These are phyloP conservation scores for Resseliella maxima DNA, from an alignment of 2,888 invertebrate genomes.

Conservation along the genomic window DNA sequence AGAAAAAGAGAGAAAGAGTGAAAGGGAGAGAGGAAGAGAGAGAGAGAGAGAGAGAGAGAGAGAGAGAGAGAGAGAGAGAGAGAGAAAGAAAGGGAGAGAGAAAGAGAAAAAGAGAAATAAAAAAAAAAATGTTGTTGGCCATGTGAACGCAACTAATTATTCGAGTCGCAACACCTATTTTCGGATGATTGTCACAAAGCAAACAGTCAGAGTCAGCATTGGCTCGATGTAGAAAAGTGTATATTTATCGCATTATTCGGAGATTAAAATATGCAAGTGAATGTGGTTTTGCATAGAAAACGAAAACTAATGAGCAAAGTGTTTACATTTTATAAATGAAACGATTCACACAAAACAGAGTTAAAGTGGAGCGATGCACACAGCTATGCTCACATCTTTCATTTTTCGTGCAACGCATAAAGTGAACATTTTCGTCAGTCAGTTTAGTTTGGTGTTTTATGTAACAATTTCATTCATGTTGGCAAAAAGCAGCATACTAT, in stretches of 20 bases:
- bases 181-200: constrained; percentile 3
- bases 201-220: not conserved
- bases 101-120: not conserved
- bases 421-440: too few species aligned
- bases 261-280: constrained; percentile 32
- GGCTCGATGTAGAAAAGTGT: not conserved
- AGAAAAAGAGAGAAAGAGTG: too few species aligned
- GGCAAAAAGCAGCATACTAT: constrained; percentile 22
- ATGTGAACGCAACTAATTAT: constrained; percentile 31
- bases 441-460: not conserved
- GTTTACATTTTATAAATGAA: constrained; percentile 24
- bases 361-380: constrained; percentile 6
- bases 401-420: too few species aligned
- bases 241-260: constrained; percentile 19
- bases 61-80: not conserved
- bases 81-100: not conserved
- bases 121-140: too few species aligned
- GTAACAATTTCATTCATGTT: constrained; percentile 45
- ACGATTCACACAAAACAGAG: not conserved
- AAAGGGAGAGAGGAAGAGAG: not conserved
- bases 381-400: too few species aligned
- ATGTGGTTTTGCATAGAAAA: constrained; percentile 25
- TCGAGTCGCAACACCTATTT: constrained; percentile 49
- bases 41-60: not conserved
- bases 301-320: constrained; percentile 51